Base-by-base conservation (phyloP, 30 jellyfish, hydroid and myxozoan species). In the Pseudorhiza aurosa region DNA sequence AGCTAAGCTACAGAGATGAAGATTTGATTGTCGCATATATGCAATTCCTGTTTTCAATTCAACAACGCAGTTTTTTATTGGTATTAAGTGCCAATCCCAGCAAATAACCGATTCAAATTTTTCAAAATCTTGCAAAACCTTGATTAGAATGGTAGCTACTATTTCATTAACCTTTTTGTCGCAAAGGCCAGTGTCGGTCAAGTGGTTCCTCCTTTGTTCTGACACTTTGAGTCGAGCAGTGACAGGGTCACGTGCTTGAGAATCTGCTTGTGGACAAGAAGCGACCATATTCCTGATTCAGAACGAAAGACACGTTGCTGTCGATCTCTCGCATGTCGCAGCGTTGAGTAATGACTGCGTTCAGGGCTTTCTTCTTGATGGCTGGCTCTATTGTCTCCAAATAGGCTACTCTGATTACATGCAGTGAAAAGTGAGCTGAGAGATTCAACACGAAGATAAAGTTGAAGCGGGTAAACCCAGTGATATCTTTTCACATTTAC, bases 251-350 rank as follows among this genome's bases (percentile, higher is more conserved):
- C 49, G 65, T 28, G 72, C 58, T 10, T 2, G 46, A 45, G 71
- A 53, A 70, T 26, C 83, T 70, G 59, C 67, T 70, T 47, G 83
- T 31, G 83, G 83, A 18, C 36, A 31, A 26, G 49, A 53, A 33
- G 33, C 6, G 58, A 46, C 70, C 29, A 22, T 30, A 45, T 29
- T 70, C 8, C 27, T 70, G 31, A 30, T 67, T 9, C 21, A 18
- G 24, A 11, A 18, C 19, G 72, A 70, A 47, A 45, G 53, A 28
- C 53, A 33, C 27, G 83, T 21, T 70, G 14, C 70, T 64, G 77
- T 27, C 21, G 36, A 1, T 24, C 12, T 64, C 14, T 64, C 60
- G 21, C 21, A n/a, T 64, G 27, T 64, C 60, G 21, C 17, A 29
- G 62, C 62, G 24, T 26, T 47, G 62, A 47, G 62, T 8, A 18